Evolutionary conservation across 2,797 vertebrate species (phyloP).

Genomic region (Malurus splendens): DNA sequence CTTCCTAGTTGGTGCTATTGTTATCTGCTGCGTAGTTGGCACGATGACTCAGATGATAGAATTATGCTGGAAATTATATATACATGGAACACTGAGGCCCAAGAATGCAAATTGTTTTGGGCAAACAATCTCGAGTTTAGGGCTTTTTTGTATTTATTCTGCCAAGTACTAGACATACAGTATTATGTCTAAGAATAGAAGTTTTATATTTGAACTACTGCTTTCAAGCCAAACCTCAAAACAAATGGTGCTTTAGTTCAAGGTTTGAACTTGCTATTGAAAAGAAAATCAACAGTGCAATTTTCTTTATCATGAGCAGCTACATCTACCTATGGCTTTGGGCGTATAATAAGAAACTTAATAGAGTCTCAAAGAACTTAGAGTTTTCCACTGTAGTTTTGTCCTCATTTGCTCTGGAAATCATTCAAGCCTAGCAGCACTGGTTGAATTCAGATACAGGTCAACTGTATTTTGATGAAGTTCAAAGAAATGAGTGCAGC

Average conservation of each 20-base stretch:
- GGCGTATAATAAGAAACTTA: background rate
- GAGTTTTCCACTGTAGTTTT: constrained; percentile 18
- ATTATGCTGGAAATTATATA: background rate
- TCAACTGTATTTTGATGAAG: background rate
- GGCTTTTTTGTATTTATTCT: background rate
- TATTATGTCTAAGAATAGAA: background rate
- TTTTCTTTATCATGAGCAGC: constrained; percentile 18
- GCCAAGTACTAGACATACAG: background rate
- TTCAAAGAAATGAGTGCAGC: background rate
- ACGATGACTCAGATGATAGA: background rate
- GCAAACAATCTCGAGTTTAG: background rate
- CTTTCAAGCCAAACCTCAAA: constrained; percentile 18
- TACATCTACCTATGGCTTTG: constrained; percentile 9
- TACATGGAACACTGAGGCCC: background rate
- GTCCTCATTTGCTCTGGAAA: constrained; percentile 19
- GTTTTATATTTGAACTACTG: background rate
- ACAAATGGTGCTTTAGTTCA: constrained; percentile 18
- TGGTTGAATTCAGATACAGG: constrained; percentile 7
- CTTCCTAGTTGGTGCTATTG: background rate
- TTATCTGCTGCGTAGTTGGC: background rate
- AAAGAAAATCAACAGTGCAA: constrained; percentile 23
- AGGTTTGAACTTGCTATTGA: constrained; percentile 18
- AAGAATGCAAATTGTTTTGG: background rate
- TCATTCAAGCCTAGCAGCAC: constrained; percentile 6
- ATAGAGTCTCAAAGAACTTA: background rate